Evolutionary conservation across 2,113 vertebrate genomes (phyloP), one percentile per base, ranked within the genome.

Genomic region (Misgurnus anguillicaudatus): DNA sequence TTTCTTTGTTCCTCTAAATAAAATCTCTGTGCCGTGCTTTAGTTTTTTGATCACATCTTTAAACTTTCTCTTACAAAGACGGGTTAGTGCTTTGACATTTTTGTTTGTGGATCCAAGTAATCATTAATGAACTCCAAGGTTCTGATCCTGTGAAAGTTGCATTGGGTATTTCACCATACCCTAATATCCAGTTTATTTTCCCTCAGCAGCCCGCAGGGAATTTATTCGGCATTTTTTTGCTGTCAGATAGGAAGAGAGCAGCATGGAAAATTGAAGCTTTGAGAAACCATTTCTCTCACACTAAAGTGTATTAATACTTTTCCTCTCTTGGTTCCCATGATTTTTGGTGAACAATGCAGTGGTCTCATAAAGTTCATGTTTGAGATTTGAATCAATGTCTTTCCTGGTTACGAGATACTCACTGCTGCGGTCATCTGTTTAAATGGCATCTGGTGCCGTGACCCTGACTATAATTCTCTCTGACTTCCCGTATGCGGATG

Each of bases 351-450:
- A 61, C 10, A 61, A 53, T 13, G 21, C 41, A 65, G 19, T 4
- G 17, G 8, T 2, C 39, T 61, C 55, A 65, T 77, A 42, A 55
- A 21, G 42, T 16, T 19, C 17, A 45, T 17, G 1, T 55, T 72
- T 24, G n/a, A 62, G 6, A 48, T 38, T 10, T 73, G 51, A 60
- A 63, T 69, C 76, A 14, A 7, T 39, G 39, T 9, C 11, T 57
- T 60, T 82, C 63, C 55, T 63, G 24, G 65, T 72, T 38, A 63
- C 3, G 9, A 83, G 58, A 79, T 71, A 55, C 38, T 39, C 57
- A 17, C 77, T 17, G 47, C 14, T 39, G 63, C 36, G 55, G 51
- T 36, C 53, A 72, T 72, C 69, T 3, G 70, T 42, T 73, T 6
- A 42, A 41, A 14, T 48, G 21, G 17, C 41, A 48, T 75, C 58